A percentile compares a stretch with the other conserved stretches of the same genome.
phyloP scores from a whole-genome alignment of 2,797 vertebrate species.

The Crocodylus rhombifer region DNA sequence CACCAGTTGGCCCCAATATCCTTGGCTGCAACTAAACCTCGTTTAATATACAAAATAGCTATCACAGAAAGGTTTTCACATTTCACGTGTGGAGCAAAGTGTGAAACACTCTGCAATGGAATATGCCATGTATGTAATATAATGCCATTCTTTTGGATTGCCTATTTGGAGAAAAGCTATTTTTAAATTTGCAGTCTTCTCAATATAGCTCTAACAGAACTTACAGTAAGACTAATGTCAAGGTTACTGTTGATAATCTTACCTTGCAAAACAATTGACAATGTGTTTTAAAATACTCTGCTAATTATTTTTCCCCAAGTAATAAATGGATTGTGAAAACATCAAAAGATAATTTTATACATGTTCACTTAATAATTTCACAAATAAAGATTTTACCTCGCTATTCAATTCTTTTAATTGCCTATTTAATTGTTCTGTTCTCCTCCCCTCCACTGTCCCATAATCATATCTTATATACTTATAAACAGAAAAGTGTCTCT shows the following conservation, averaged over 20 bases:
- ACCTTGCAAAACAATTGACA: accelerated
- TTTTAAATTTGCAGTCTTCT: background rate
- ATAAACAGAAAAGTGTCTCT: background rate
- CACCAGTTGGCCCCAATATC: background rate
- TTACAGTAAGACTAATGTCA: background rate
- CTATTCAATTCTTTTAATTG: background rate
- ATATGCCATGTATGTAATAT: background rate
- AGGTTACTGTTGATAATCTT: background rate
- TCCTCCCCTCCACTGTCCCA: background rate
- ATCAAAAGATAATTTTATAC: background rate
- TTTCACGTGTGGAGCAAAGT: accelerated
- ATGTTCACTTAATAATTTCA: background rate
- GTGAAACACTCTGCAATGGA: background rate
- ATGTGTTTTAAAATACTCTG: background rate
- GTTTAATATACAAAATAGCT: background rate
- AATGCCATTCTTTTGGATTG: background rate
- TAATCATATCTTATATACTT: background rate
- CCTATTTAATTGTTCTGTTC: background rate
- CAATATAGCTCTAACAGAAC: background rate
- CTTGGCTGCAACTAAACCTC: background rate
- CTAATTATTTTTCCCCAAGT: background rate
- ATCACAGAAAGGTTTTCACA: accelerated
- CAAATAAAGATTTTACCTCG: accelerated
- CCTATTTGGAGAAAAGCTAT: background rate
- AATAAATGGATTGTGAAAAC: background rate